Evolutionary conservation across 2,797 vertebrate species (phyloP).

Genomic region (Sebastes itinus): DNA sequence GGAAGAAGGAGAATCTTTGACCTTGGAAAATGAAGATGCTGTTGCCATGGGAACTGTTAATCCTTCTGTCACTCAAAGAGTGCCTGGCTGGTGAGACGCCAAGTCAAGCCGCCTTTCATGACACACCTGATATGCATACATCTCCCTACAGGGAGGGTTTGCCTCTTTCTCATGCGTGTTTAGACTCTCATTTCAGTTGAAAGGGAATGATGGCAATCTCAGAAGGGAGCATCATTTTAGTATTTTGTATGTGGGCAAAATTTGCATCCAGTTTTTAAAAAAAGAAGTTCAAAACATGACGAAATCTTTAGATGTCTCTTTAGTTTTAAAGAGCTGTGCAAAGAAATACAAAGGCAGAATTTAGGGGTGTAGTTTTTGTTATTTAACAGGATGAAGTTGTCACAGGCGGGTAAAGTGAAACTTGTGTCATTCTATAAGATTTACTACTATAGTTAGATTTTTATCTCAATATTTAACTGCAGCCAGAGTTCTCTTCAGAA

Average conservation of each 20-base stretch:
- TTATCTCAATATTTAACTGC: neutral
- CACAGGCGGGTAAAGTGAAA: neutral
- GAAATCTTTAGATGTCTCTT: neutral
- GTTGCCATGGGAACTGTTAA: constrained; percentile 96
- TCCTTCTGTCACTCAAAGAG: constrained; percentile 91
- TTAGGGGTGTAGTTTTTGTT: neutral
- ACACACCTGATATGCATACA: constrained; percentile 81
- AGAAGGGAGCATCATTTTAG: neutral
- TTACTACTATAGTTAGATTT: neutral
- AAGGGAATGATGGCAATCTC: constrained; percentile 5
- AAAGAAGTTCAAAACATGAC: neutral
- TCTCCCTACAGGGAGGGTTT: constrained; percentile 22
- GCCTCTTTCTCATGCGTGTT: constrained; percentile 26
- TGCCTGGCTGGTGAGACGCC: constrained; percentile 88
- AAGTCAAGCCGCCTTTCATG: constrained; percentile 81
- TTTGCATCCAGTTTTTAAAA: neutral
- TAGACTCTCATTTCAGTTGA: constrained; percentile 48
- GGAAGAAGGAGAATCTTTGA: constrained; percentile 85
- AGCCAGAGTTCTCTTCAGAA: neutral
- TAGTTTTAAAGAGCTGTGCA: neutral
- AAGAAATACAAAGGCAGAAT: neutral
- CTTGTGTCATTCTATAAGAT: neutral
- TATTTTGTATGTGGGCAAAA: neutral
- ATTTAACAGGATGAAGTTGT: neutral
- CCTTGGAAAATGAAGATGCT: constrained; percentile 92